Base-by-base conservation (phyloP, 2,888 invertebrate species). In the Allophyes oxyacanthae region DNA sequence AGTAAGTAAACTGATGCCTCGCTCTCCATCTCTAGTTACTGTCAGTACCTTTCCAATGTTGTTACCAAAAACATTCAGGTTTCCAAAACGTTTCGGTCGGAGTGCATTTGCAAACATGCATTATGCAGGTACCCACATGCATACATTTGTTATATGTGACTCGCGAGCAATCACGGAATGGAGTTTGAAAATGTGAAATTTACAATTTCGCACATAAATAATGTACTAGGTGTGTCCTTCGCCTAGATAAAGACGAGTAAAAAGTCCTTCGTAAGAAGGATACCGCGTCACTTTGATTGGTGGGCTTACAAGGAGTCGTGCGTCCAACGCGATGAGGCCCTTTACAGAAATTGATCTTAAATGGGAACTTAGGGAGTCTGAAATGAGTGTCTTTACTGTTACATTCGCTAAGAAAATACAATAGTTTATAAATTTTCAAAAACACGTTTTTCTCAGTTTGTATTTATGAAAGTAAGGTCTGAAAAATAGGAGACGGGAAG, bases 31-130 rank as follows among this genome's bases (percentile, higher is more conserved):
- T 63, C 36, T 30, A 40, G 51, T 53, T 49, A 41, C 62, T 6
- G 8, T n/a, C n/a, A n/a, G n/a, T 20, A 20, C 20, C 20, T 20
- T 30, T 56, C 1, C 43, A 51, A 37, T 28, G 43, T 37, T 73
- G n/a, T 41, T 43, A 0, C 13, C 26, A 44, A 64, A 59, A 56
- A 56, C 57, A 60, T 54, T 43, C 51, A 54, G 30, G 25, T 68
- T 65, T 40, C 52, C 32, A 25, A 56, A 56, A 60, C 14, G 34
- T 60, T 70, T 58, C 15, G n/a, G 28, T 52, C 25, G 14, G 40
- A 64, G 57, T 56, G 64, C 51, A 70, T 64, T 64, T 69, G 64
- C 51, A 51, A 65, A 65, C 44, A 56, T 65, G 57, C 56, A 56
- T 48, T 56, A 70, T 51, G 44, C 51, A 56, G 51, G 57, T 64